Conservation (phyloP, 1,140 invertebrate species). For the Musca vetustissima region DNA sequence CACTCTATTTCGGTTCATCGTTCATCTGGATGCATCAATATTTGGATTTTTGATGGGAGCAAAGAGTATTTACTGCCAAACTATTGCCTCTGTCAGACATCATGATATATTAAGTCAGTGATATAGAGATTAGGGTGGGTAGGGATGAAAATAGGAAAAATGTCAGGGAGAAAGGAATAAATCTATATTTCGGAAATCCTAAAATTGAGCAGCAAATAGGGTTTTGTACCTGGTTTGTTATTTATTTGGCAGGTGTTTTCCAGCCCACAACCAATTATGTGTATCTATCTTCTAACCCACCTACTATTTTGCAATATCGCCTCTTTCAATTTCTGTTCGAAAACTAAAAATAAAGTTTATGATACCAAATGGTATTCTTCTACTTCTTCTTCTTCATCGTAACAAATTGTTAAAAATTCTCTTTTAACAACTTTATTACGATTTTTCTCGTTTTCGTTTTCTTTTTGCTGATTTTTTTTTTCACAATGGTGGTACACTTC, state of each 20-base stretch:
- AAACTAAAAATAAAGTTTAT: slow-evolving; percentile 13
- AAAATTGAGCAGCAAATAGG: too few species aligned
- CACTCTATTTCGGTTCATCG: too few species aligned
- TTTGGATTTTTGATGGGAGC: neutral
- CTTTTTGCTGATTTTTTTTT: neutral
- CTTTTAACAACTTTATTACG: slow-evolving; percentile 14
- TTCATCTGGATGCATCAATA: slow-evolving; percentile 18
- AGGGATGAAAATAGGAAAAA: neutral
- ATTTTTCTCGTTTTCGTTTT: too few species aligned
- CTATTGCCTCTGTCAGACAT: slow-evolving; percentile 14
- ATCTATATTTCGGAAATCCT: too few species aligned
- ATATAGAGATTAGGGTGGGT: too few species aligned
- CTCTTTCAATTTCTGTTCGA: neutral
- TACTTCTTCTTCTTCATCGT: too few species aligned
- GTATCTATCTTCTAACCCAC: neutral
- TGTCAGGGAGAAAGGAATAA: too few species aligned
- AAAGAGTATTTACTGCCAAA: slow-evolving; percentile 5
- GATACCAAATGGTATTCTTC: slow-evolving; percentile 21
- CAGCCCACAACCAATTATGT: too few species aligned
- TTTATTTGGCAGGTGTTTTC: too few species aligned
- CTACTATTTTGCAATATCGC: neutral
- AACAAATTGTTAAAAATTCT: slow-evolving; percentile 25
- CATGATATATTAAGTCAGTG: slow-evolving; percentile 10
- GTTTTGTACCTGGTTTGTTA: too few species aligned
- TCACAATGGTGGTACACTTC: neutral